Base-by-base conservation (phyloP, 2,113 vertebrate genomes). In the Ochotona princeps region DNA sequence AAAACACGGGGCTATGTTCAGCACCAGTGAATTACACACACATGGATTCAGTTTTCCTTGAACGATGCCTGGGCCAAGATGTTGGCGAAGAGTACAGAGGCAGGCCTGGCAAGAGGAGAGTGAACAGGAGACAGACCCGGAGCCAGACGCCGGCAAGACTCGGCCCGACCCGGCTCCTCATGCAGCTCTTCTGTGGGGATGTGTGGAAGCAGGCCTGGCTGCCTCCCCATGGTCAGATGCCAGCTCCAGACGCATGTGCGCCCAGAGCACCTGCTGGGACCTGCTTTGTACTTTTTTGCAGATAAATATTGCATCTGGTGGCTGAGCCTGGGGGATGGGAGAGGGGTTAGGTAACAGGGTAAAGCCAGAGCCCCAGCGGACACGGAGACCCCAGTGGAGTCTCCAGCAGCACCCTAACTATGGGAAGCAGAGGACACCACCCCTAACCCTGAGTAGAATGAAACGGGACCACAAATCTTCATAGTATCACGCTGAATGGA, bases 11-110 rank as follows among this genome's bases (percentile, higher is more conserved):
- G 93, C 78, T 76, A 35, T 72, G 91, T 23, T 85, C 65, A 14
- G 91, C 65, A 73, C 63, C 84, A 28, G 90, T 87, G 95, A 96
- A 91, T 94, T 93, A 96, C 83, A 95, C 87, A 95, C 96, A 97
- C 94, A 95, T 97, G 96, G 95, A 87, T 89, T 90, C 67, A 38
- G 95, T 94, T 95, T 93, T 76, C 91, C 78, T 82, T 91, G 92
- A 94, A 47, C 18, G 92, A 66, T 14, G 89, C 74, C 89, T 94
- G 72, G 51, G 84, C 89, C 74, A 63, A 91, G 94, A 92, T 74
- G 38, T 23, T 75, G 90, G 76, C 92, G 74, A 76, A 51, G 86
- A 83, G 91, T 44, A 57, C 79, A 93, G 93, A 85, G 66, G 51
- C 87, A 73, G 60, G 54, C 75, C 94, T 95, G 90, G 89, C 65